These are phyloP conservation scores for Caenorhabditis latens DNA, from an alignment of 1,140 invertebrate species.

Conservation along the genomic window DNA sequence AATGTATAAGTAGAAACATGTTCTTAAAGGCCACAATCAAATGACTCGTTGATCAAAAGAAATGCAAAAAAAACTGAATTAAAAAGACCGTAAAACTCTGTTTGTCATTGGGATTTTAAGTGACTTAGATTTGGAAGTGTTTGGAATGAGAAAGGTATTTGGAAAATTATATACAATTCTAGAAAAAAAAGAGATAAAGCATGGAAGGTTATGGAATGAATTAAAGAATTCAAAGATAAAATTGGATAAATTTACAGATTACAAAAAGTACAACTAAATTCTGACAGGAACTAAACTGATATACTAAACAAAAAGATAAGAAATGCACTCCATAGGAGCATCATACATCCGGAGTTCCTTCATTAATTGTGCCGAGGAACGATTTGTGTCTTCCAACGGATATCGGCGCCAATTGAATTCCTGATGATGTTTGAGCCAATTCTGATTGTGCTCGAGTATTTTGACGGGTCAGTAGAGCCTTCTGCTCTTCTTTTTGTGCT, in stretches of 20 bases:
- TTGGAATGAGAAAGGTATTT: neutral
- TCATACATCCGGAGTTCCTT: neutral
- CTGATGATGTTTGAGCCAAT: neutral
- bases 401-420: slow-evolving; percentile 12
- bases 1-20: neutral
- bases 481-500: slow-evolving; percentile 57
- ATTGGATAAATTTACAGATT: neutral
- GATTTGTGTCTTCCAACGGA: slow-evolving; percentile 41
- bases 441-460: slow-evolving; percentile 55
- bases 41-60: slow-evolving; percentile 6
- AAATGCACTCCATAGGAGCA: neutral
- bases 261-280: neutral
- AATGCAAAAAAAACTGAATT: neutral
- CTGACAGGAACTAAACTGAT: neutral
- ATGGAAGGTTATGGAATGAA: neutral
- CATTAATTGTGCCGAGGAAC: slow-evolving; percentile 22
- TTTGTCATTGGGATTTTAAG: slow-evolving; percentile 2
- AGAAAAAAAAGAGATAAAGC: neutral
- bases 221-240: neutral
- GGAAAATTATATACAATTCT: neutral
- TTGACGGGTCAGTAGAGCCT: slow-evolving; percentile 14
- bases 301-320: neutral
- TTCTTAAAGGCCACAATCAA: neutral
- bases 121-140: slow-evolving; percentile 28
- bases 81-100: neutral